Evolutionary conservation across 1,140 invertebrate species (phyloP).

Genomic region (Pectinophora gossypiella): DNA sequence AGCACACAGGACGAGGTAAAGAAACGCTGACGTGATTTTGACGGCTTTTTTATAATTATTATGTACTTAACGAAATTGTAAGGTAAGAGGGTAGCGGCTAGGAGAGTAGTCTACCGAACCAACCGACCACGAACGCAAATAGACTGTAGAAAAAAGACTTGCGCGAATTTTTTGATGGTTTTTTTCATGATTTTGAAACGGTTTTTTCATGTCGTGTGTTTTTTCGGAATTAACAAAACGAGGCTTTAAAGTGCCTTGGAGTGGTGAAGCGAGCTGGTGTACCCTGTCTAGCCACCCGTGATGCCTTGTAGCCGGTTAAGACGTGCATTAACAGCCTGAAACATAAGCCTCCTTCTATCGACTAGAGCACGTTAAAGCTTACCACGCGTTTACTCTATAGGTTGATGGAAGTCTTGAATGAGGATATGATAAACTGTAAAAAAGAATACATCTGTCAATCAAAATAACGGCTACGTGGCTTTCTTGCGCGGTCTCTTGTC

Average conservation of each 20-base stretch:
- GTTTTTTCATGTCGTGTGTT: conserved; percentile 66
- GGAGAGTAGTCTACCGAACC: conserved; percentile 50
- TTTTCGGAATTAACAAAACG: conserved; percentile 35
- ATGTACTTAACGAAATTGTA: conserved; percentile 46
- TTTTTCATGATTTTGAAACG: conserved; percentile 63
- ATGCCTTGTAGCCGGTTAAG: too few species aligned
- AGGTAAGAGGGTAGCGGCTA: background rate
- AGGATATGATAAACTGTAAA: too few species aligned
- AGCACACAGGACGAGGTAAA: background rate
- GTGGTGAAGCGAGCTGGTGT: too few species aligned
- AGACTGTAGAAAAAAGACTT: conserved; percentile 71
- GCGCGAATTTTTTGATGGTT: conserved; percentile 62
- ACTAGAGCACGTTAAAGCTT: too few species aligned
- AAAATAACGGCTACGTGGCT: too few species aligned
- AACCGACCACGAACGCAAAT: conserved; percentile 58
- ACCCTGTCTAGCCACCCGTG: too few species aligned
- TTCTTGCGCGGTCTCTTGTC: too few species aligned
- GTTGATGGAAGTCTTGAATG: too few species aligned
- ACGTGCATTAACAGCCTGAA: too few species aligned
- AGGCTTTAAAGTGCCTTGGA: conserved; percentile 56
- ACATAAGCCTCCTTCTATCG: too few species aligned
- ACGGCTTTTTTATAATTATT: conserved; percentile 7
- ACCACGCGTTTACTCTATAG: too few species aligned
- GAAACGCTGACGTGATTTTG: background rate
- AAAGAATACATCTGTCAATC: too few species aligned